Conservation (phyloP, 2,797 vertebrate genomes). For the Falco rusticolus region DNA sequence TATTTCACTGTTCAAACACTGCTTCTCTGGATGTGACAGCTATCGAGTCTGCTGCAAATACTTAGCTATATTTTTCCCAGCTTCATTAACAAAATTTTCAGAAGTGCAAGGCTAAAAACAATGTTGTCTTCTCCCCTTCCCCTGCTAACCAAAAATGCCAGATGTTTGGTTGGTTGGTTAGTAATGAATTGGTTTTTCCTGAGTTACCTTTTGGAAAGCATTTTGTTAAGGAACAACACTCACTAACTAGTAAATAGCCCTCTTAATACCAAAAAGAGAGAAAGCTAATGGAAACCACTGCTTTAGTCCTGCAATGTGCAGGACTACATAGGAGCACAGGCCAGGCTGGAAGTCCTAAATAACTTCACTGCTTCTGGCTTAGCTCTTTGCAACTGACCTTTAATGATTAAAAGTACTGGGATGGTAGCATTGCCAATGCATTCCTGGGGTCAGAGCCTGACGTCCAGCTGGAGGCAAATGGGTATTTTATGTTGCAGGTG, state of each 20-base stretch:
- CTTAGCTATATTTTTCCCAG: conserved; percentile 29
- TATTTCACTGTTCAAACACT: conserved; percentile 6
- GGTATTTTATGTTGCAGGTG: background rate
- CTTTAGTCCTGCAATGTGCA: background rate
- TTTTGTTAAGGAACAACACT: background rate
- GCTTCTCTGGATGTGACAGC: background rate
- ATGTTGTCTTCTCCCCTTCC: background rate
- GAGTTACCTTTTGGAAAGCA: background rate
- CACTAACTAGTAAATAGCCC: background rate
- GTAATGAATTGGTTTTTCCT: conserved; percentile 8
- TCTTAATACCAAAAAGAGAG: background rate
- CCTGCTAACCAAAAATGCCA: background rate
- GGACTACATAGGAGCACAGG: background rate
- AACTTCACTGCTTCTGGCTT: background rate
- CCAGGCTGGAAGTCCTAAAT: background rate
- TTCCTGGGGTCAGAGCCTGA: background rate
- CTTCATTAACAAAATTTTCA: conserved; percentile 33
- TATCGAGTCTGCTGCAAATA: background rate
- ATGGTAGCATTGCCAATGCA: background rate
- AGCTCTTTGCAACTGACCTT: background rate
- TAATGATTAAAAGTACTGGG: background rate
- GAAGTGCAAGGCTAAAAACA: background rate
- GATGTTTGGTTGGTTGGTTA: conserved; percentile 8
- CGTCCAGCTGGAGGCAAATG: background rate
- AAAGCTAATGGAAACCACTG: background rate